Percentiles rank a stretch among this genome's conserved stretches.
phyloP scores from a whole-genome alignment of 2,113 vertebrate species.

The Suncus etruscus region DNA sequence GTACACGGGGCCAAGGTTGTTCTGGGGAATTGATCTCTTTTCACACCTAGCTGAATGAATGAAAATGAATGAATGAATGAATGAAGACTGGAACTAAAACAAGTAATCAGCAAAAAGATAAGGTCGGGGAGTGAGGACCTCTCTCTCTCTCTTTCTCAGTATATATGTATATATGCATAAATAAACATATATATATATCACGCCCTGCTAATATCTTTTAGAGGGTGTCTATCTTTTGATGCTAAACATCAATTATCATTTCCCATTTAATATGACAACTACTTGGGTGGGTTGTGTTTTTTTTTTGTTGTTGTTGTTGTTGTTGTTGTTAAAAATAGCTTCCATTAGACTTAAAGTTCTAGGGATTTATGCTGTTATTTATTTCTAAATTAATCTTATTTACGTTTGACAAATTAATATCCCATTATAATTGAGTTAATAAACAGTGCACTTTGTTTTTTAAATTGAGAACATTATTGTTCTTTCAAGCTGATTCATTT shows the following conservation, averaged over 20 bases:
- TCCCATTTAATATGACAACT: slow-evolving; percentile 59
- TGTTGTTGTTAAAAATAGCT: slow-evolving; percentile 61
- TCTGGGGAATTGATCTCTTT: neutral
- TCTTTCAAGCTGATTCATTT: slow-evolving; percentile 74
- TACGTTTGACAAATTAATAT: slow-evolving; percentile 64
- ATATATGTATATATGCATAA: no score
- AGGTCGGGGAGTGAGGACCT: no score
- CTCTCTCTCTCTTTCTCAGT: no score
- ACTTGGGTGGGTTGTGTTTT: slow-evolving; percentile 54
- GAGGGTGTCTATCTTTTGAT: neutral
- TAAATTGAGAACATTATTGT: slow-evolving; percentile 70
- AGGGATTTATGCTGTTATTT: slow-evolving; percentile 56
- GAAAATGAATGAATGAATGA: neutral
- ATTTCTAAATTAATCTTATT: neutral
- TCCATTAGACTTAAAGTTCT: slow-evolving; percentile 56
- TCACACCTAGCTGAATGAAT: neutral
- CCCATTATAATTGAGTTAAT: slow-evolving; percentile 39
- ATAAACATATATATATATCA: neutral
- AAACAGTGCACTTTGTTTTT: slow-evolving; percentile 41
- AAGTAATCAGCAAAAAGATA: neutral
- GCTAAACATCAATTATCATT: slow-evolving; percentile 26
- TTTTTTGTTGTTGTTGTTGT: slow-evolving; percentile 16
- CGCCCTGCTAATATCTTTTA: neutral
- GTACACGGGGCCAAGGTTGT: neutral
- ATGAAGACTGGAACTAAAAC: neutral